phyloP scores from a whole-genome alignment of 2,113 vertebrate genomes.

The Pseudorhombus dupliciocellatus region DNA sequence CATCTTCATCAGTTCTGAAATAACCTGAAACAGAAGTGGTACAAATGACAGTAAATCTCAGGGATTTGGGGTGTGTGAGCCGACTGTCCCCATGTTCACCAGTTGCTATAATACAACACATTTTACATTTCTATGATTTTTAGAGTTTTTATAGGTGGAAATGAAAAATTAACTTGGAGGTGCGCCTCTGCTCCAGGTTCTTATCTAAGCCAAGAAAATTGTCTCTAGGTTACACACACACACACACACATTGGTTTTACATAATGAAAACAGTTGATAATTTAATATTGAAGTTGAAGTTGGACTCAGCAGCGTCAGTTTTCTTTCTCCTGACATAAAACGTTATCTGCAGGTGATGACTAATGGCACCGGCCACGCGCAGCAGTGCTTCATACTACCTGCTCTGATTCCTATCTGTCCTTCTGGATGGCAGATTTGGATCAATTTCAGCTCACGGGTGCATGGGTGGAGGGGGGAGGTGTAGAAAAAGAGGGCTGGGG shows the following conservation, averaged over 20 bases:
- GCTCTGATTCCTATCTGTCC: constrained; percentile 54
- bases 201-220: background rate
- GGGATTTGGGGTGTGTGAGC: background rate
- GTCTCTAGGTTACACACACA: background rate
- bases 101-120: background rate
- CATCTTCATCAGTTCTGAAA: background rate
- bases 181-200: background rate
- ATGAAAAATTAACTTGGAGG: background rate
- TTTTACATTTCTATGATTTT: background rate
- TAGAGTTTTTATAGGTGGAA: no score
- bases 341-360: constrained; percentile 58
- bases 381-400: constrained; percentile 44
- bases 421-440: constrained; percentile 43
- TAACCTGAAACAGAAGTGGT: background rate
- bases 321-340: constrained; percentile 41
- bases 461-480: background rate
- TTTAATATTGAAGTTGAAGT: constrained; percentile 31
- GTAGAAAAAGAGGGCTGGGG: constrained; percentile 14
- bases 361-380: constrained; percentile 45
- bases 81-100: no score
- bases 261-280: constrained; percentile 20
- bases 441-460: constrained; percentile 40
- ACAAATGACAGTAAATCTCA: background rate
- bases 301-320: constrained; percentile 29
- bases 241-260: background rate